Evolutionary conservation across 2,888 invertebrate species (phyloP).

Genomic region (Drosophila differens): DNA sequence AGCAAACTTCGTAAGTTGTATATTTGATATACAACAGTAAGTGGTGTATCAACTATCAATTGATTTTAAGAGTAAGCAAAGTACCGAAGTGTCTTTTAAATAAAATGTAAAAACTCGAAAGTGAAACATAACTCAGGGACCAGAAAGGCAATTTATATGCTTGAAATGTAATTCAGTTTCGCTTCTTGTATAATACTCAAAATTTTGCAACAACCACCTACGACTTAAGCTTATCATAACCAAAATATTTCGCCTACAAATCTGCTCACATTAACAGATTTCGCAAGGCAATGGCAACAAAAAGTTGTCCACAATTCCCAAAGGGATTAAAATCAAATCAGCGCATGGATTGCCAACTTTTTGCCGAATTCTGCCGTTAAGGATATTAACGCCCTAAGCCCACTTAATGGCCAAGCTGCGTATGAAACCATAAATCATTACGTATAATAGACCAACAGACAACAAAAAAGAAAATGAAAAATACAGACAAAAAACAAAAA

Average conservation of each 20-base stretch:
- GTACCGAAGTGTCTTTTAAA: neutral
- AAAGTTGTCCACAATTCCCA: constrained; percentile 25
- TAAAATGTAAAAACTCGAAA: neutral
- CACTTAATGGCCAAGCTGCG: constrained; percentile 48
- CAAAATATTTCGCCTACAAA: constrained; percentile 42
- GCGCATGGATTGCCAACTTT: constrained; percentile 62
- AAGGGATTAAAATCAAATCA: constrained; percentile 73
- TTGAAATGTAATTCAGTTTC: neutral
- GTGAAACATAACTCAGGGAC: neutral
- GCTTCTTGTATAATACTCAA: neutral
- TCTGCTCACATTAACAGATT: constrained; percentile 51
- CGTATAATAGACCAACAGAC: constrained; percentile 49
- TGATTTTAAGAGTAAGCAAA: constrained; percentile 4
- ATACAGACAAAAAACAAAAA: neutral
- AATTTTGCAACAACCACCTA: neutral
- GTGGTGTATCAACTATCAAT: constrained; percentile 21
- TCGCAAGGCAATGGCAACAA: constrained; percentile 37
- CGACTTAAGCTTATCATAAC: neutral
- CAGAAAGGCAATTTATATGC: neutral
- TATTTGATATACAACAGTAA: constrained; percentile 24
- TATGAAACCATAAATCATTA: constrained; percentile 65
- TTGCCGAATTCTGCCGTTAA: constrained; percentile 43
- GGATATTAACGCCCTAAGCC: constrained; percentile 74
- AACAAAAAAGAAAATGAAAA: constrained; percentile 1
- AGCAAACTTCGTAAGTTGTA: neutral